Evolutionary conservation across 2,888 invertebrate genomes (phyloP), one percentile per base, ranked within the genome.

Genomic region (Diarsia brunnea): DNA sequence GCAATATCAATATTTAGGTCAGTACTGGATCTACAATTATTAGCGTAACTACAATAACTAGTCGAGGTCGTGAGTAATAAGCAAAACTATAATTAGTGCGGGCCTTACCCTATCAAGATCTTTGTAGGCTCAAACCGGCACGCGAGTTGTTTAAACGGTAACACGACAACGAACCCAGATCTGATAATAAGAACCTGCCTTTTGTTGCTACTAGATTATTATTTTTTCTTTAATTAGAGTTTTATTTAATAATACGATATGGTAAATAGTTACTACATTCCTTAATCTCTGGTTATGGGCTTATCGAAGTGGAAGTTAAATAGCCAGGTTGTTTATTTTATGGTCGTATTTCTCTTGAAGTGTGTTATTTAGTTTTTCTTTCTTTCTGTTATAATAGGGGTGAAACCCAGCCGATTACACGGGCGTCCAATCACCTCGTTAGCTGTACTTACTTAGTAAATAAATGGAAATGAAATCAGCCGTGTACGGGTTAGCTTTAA

Each of bases 71-170:
- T 80, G 81, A 85, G 91, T 93, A 92, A 93, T 93, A 93, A 92
- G 92, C 91, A 91, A 92, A 93, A 94, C 91, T 94, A 94, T 94
- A 95, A 96, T 95, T 95, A 95, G 94, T 91, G 88, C 90, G 91
- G 91, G 91, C 86, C 86, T 86, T 79, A 86, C 88, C 91, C 82
- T 94, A 96, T 96, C 96, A 94, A 94, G 95, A 95, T 95, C 89
- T 87, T 86, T 79, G 91, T 90, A 89, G 88, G 84, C 84, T 84
- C 87, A 88, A 89, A 88, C 88, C 84, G 82, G 90, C 96, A 95
- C 95, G 96, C 96, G 91, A 96, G 89, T 91, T 90, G 91, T 92
- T 93, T 91, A 92, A 90, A 88, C 90, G 87, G 88, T 90, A 91
- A 94, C 95, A 95, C 94, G 94, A 94, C 95, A 94, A 91, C 90